phyloP scores from a whole-genome alignment of 2,797 vertebrate genomes.

The Falco rusticolus region DNA sequence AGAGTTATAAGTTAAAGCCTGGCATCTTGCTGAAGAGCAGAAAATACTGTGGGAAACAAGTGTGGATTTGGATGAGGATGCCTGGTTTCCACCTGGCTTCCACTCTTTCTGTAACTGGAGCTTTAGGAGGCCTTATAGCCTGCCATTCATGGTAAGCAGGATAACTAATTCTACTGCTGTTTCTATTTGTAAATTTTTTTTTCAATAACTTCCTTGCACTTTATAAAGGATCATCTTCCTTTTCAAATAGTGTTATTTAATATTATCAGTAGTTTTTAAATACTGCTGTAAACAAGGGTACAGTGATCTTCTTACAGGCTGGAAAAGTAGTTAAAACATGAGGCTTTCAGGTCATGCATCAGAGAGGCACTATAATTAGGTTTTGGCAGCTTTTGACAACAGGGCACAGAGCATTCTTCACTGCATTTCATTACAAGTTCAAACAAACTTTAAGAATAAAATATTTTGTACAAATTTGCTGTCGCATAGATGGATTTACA shows the following conservation, averaged over 20 bases:
- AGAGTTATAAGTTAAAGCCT: neutral
- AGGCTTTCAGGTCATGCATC: neutral
- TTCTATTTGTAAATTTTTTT: neutral
- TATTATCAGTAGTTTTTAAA: neutral
- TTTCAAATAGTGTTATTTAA: neutral
- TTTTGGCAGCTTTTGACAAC: neutral
- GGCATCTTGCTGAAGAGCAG: neutral
- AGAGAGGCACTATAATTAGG: neutral
- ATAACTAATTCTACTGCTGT: neutral
- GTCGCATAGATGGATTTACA: neutral
- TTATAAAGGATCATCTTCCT: neutral
- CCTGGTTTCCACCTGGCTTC: neutral
- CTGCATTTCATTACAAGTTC: neutral
- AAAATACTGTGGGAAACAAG: neutral
- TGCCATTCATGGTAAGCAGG: neutral
- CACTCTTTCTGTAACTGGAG: neutral
- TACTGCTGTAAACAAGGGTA: neutral
- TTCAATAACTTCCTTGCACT: neutral
- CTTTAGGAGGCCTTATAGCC: neutral
- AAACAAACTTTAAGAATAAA: neutral
- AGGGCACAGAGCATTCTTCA: neutral
- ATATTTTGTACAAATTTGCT: neutral
- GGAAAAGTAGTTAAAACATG: neutral
- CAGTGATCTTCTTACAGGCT: neutral
- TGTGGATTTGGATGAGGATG: neutral